Evolutionary conservation across 35 echinoderm and acorn worm genomes (phyloP), one percentile per base, ranked within the genome.

Genomic region (Strongylocentrotus purpuratus): DNA sequence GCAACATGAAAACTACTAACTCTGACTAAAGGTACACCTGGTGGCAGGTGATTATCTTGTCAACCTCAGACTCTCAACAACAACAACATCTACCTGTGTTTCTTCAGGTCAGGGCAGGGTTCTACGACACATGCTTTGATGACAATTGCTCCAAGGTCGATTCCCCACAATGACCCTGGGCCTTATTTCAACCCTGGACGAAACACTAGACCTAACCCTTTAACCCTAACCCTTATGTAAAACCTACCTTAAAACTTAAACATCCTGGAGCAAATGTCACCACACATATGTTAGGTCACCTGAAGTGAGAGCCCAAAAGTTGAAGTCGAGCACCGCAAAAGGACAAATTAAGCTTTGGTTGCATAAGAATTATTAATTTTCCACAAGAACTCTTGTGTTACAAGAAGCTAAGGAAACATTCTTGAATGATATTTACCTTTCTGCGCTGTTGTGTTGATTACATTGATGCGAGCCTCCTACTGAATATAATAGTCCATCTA

Each of bases 401-500:
- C 5, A 6, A 28, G 25, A 70, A 28, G 18, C 17, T 25, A n/a
- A 78, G 25, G 5, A 0, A 78, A 78, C 22, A 78, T 88, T 31
- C 33, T 60, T 61, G 18, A 91, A 94, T 28, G 25, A n/a, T 7
- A 78, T 78, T 78, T 60, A 99, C 97, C 98, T 97, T 97, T 99
- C 97, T 94, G 97, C 98, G 45, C 97, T 96, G 61, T 96, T 97
- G 92, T 99, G 98, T 70, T 97, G 97, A 55, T 92, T 92, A 60
- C 98, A 99, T 45, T 96, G 97, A 61, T 99, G 95, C n/a, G 98
- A 99, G 25, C 98, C 98, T 59, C 98, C 98, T 32, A 99, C 96
- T 5, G 98, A 96, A 96, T 99, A 99, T 13, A 99, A 61, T 86
- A 96, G 86, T 45, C 97, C 98, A 94, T 99, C 98, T 31, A 99